These are phyloP conservation scores for Aplidium turbinatum DNA, from an alignment of 23 tunicate genomes.

Conservation along the genomic window DNA sequence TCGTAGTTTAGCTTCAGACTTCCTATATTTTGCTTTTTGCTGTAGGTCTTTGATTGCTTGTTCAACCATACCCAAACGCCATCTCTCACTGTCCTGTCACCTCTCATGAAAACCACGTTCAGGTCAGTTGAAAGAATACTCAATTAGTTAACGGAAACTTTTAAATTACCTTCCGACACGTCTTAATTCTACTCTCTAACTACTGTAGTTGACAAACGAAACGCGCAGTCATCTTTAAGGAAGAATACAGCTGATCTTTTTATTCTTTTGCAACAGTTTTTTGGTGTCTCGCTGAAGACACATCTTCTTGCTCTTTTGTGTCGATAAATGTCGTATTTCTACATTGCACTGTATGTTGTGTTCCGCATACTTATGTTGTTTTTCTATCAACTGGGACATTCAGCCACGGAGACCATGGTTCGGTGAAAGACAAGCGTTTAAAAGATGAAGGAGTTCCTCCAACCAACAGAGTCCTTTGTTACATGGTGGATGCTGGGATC, in stretches of 20 bases:
- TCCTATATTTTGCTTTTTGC: background rate
- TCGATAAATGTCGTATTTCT: too few species aligned
- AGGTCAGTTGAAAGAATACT: conserved; percentile 25
- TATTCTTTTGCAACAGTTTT: too few species aligned
- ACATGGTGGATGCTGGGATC: conserved; percentile 67
- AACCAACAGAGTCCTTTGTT: conserved; percentile 37
- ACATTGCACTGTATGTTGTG: too few species aligned
- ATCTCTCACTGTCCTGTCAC: conserved; percentile 41
- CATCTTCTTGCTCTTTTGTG: too few species aligned
- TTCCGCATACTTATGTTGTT: too few species aligned
- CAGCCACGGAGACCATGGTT: background rate
- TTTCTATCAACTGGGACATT: background rate
- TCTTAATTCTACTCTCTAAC: too few species aligned
- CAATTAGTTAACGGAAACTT: background rate
- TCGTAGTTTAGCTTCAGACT: too few species aligned
- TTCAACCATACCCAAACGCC: conserved; percentile 38
- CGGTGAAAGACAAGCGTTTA: conserved; percentile 3
- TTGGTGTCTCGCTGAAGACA: too few species aligned
- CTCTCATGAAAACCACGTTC: conserved; percentile 53
- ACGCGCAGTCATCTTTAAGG: too few species aligned
- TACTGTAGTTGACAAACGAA: too few species aligned
- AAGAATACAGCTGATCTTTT: too few species aligned
- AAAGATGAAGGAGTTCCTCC: background rate
- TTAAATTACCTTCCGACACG: too few species aligned
- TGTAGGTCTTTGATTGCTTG: conserved; percentile 81